A percentile compares a stretch with the other conserved stretches of the same genome.
These are phyloP conservation scores for Heliconius ethilla DNA, from an alignment of 2,888 invertebrate genomes.

Conservation along the genomic window DNA sequence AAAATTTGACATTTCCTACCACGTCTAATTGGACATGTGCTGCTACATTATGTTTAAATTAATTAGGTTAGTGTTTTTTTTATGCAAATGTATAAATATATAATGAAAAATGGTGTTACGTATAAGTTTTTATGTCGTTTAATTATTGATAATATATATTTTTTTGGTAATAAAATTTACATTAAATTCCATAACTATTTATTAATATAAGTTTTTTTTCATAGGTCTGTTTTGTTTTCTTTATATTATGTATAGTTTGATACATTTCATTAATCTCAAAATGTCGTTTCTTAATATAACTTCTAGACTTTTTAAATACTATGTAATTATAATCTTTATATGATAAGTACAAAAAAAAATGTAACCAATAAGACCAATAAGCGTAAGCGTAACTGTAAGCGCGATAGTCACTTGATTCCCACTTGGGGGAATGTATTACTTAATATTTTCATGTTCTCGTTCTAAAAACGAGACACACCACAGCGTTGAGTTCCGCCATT, in stretches of 20 bases:
- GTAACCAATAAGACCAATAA: too few species aligned
- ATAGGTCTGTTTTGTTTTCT: background rate
- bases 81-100: background rate
- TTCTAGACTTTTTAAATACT: too few species aligned
- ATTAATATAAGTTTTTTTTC: background rate
- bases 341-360: too few species aligned
- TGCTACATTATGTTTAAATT: background rate
- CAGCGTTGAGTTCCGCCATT: background rate
- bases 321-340: too few species aligned
- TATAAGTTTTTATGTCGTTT: background rate
- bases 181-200: background rate
- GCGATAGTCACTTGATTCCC: too few species aligned
- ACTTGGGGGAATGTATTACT: background rate
- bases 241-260: background rate
- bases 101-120: background rate
- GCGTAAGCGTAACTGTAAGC: too few species aligned
- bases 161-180: background rate
- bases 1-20: conserved; percentile 21
- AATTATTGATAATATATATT: background rate
- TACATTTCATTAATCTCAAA: background rate
- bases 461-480: background rate
- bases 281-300: too few species aligned
- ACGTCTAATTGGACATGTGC: background rate
- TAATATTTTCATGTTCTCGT: background rate
- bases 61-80: background rate